These are phyloP conservation scores for Drosophila incognita DNA, from an alignment of 2,888 invertebrate species.

Conservation along the genomic window DNA sequence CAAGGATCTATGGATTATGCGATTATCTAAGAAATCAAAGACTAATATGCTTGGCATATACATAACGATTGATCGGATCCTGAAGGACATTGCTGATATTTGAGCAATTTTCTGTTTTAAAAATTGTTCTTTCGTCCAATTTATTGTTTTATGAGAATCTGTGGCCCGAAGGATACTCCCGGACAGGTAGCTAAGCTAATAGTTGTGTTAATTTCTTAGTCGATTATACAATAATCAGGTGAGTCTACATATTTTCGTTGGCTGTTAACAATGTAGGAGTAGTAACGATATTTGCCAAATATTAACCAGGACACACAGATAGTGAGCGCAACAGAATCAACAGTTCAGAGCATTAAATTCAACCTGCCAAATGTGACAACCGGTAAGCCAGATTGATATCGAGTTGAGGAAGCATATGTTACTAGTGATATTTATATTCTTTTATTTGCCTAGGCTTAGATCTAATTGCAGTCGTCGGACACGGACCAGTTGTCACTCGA, in stretches of 20 bases:
- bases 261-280: constrained; percentile 30
- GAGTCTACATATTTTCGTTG: background rate
- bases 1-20: background rate
- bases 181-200: constrained; percentile 24
- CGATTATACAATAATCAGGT: constrained; percentile 43
- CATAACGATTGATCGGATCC: background rate
- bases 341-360: constrained; percentile 50
- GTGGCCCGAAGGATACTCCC: background rate
- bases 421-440: background rate
- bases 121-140: background rate
- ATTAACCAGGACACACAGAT: constrained; percentile 17
- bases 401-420: background rate
- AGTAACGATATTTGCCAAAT: background rate
- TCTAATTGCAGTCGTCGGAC: constrained; percentile 54
- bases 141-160: background rate
- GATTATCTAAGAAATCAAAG: background rate
- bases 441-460: constrained; percentile 40
- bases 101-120: background rate
- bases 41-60: background rate
- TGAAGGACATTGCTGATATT: accelerated
- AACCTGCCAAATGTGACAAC: constrained; percentile 50
- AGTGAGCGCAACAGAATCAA: background rate
- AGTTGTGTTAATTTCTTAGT: background rate
- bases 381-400: constrained; percentile 48
- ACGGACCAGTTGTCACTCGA: constrained; percentile 15